Percentiles rank a stretch among this genome's conserved stretches.
Evolutionary conservation across 2,797 vertebrate genomes (phyloP).

Genomic region (Muscicapa striata): DNA sequence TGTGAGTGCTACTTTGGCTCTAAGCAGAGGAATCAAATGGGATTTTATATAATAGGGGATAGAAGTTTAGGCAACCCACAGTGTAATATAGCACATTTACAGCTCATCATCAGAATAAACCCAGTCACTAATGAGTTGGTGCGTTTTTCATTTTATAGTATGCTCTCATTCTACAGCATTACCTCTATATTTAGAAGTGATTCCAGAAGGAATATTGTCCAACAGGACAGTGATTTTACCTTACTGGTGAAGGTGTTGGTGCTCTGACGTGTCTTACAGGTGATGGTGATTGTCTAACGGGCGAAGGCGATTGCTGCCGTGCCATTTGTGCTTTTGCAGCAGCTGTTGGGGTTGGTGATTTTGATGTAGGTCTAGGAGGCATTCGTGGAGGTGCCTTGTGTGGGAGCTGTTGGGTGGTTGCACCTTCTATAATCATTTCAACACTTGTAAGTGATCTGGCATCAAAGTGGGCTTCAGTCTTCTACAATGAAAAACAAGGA

Average conservation of each 20-base stretch:
- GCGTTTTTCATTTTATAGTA: background rate
- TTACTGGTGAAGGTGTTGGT: conserved; percentile 87
- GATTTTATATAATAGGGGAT: too few relatives aligned
- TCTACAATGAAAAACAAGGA: conserved; percentile 69
- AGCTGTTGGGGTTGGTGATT: conserved; percentile 86
- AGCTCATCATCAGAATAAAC: background rate
- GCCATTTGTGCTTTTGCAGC: conserved; percentile 83
- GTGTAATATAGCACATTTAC: background rate
- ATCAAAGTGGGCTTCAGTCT: conserved; percentile 87
- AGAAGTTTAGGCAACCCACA: background rate
- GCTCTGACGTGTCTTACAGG: conserved; percentile 94
- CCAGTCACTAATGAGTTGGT: background rate
- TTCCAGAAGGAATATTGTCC: background rate
- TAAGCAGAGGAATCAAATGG: background rate
- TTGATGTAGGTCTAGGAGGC: conserved; percentile 91
- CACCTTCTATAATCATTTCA: conserved; percentile 87
- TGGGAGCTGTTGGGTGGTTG: conserved; percentile 84
- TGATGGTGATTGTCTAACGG: conserved; percentile 92
- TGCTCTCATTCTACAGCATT: background rate
- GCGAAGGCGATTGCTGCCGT: conserved; percentile 94
- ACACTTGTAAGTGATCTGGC: conserved; percentile 83
- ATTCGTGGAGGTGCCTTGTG: conserved; percentile 96
- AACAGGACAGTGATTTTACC: conserved; percentile 75
- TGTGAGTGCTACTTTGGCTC: background rate
- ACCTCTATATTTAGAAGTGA: background rate